These are phyloP conservation scores for Drosophila malerkotliana DNA, from an alignment of 1,140 invertebrate genomes.

Conservation along the genomic window DNA sequence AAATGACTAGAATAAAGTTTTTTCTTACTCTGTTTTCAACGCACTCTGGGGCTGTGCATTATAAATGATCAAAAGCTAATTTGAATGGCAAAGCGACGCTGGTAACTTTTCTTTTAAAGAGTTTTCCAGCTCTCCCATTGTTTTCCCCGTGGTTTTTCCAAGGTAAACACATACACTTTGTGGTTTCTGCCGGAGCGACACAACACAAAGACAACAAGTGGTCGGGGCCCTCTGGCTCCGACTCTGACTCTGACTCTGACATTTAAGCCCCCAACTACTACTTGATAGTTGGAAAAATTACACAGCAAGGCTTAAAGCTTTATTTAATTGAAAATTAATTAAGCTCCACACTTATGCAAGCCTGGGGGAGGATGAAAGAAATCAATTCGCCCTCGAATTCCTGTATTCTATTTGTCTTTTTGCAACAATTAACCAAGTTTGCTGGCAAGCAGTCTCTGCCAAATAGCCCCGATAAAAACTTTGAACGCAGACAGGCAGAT, in stretches of 20 bases:
- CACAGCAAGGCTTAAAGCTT: constrained; percentile 15
- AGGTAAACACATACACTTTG: constrained; percentile 27
- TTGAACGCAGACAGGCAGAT: constrained; percentile 13
- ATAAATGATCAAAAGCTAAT: constrained; percentile 45
- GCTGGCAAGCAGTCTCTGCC: not conserved
- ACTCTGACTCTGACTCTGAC: not conserved
- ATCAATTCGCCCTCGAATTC: not conserved
- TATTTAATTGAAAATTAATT: constrained; percentile 66
- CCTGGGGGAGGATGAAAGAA: not conserved
- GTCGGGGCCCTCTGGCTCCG: not conserved
- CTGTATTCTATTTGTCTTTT: constrained; percentile 7
- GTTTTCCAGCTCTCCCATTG: constrained; percentile 31
- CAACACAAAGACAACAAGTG: constrained; percentile 37
- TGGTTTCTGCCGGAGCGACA: constrained; percentile 9
- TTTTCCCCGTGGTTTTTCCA: constrained; percentile 31
- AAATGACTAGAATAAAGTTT: not conserved
- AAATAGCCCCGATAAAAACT: constrained; percentile 31
- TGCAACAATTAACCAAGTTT: constrained; percentile 37
- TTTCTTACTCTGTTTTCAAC: constrained; percentile 4
- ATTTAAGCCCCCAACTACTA: not conserved
- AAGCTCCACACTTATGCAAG: constrained; percentile 25
- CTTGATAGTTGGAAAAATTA: not conserved
- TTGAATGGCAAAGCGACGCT: constrained; percentile 44
- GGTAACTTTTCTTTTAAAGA: constrained; percentile 50
- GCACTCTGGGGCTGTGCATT: constrained; percentile 35